Base-by-base conservation (phyloP, 2,797 vertebrate genomes). In the Sebastes steindachneri region DNA sequence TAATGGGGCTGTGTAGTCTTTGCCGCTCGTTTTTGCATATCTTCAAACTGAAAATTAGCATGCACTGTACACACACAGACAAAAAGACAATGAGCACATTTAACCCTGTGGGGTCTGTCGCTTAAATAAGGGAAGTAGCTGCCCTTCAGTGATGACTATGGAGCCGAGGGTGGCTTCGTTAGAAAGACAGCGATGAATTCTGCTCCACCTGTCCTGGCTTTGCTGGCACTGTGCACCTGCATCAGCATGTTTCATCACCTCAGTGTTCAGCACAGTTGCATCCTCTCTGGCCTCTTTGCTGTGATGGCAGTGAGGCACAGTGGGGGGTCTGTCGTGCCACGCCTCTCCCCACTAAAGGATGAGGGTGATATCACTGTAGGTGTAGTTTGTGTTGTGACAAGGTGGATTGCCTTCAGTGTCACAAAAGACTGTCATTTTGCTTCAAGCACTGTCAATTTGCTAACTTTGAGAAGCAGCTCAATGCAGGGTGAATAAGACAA, bases 241-340 rank as follows among this genome's bases (percentile, higher is more conserved):
- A 80, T 86, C 83, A 89, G 76, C 77, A 69, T 54, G 80, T 85
- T 83, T 86, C 54, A 69, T 80, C 80, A 84, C 63, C 71, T 74
- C 51, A 12, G 9, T 54, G 60, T 78, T 82, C 74, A 71, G 67
- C 66, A 79, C 45, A 76, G 78, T 77, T 68, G 25, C 54, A 64
- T 83, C 53, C 29, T 53, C 48, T 75, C 54, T 58, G 31, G 55
- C 67, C 45, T 28, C 55, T 64, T 28, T 68, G 62, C 71, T 81
- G 55, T 68, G 62, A 68, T 72, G 68, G 35, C 33, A 59, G 67
- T 21, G 64, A 51, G 17, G 45, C 45, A 51, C 45, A 9, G 45
- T 51, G 45, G 45, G 17, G 12, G 45, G 45, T n/a, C 53, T 65
- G 53, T 54, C 0, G 28, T 48, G 19, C 53, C 23, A 60, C 21